phyloP scores from a whole-genome alignment of 2,113 vertebrate genomes.

The Megaceryle torquata region DNA sequence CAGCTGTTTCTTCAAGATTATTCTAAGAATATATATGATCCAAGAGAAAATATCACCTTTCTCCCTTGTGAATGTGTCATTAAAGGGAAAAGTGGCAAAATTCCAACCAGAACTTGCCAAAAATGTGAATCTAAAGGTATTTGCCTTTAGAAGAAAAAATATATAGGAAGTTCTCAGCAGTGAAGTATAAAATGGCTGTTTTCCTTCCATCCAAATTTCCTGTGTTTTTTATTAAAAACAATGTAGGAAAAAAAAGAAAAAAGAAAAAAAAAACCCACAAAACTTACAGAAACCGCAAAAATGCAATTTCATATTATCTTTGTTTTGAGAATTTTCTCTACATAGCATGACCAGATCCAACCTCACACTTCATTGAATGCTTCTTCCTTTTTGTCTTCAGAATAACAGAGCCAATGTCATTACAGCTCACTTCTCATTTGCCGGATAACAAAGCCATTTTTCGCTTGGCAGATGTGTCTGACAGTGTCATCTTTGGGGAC shows the following conservation, averaged over 20 bases:
- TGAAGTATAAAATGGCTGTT: constrained; percentile 16
- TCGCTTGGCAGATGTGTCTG: neutral
- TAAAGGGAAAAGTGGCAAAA: constrained; percentile 7
- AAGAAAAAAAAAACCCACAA: neutral
- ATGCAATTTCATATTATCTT: neutral
- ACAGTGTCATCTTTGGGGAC: too few species aligned
- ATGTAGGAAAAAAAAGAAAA: neutral
- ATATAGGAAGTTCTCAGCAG: constrained; percentile 22
- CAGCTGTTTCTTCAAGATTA: neutral
- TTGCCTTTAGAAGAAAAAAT: constrained; percentile 33
- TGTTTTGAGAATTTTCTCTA: neutral
- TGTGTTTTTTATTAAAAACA: neutral
- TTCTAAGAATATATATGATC: neutral
- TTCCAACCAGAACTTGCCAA: constrained; percentile 3
- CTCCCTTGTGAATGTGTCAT: neutral
- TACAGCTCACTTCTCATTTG: neutral
- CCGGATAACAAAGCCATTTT: neutral
- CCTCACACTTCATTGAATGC: neutral
- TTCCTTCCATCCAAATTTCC: neutral
- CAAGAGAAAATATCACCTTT: neutral
- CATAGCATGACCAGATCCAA: neutral
- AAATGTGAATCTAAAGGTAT: neutral
- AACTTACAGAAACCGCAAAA: neutral
- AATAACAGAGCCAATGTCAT: neutral
- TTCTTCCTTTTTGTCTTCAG: neutral